Evolutionary conservation across 2,113 vertebrate species (phyloP).

Genomic region (Brevimyrus niger): DNA sequence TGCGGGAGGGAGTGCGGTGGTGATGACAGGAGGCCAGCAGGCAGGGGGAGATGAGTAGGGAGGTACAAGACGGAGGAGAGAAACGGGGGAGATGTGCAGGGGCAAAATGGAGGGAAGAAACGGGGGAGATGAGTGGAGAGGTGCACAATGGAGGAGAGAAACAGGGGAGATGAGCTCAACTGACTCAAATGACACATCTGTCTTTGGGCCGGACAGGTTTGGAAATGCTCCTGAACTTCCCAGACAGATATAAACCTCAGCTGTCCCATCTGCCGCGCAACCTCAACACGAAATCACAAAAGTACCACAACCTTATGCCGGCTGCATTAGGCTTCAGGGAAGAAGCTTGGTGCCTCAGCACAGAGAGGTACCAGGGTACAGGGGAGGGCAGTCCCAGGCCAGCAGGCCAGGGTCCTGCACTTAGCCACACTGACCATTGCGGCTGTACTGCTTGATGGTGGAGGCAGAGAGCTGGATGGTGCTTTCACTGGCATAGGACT

Average conservation of each 20-base stretch:
- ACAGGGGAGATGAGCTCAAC: background rate
- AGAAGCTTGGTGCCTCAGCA: background rate
- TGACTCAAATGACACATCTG: constrained; percentile 18
- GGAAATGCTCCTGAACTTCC: background rate
- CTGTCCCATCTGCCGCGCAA: background rate
- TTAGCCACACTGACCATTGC: constrained; percentile 71
- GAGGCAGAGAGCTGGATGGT: constrained; percentile 84
- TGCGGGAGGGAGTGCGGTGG: constrained; percentile 10
- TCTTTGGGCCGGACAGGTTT: background rate
- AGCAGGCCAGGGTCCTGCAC: background rate
- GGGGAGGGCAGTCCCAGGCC: background rate
- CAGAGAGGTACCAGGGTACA: background rate
- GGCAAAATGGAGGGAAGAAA: constrained; percentile 29
- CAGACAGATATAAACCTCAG: background rate
- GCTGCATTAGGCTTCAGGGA: background rate
- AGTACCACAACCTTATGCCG: background rate
- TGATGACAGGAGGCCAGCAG: background rate
- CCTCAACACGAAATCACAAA: background rate
- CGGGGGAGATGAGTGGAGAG: background rate
- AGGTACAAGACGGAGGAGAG: background rate
- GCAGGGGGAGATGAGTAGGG: constrained; percentile 19
- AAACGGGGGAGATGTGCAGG: background rate
- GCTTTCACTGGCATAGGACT: constrained; percentile 74
- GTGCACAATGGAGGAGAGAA: constrained; percentile 30
- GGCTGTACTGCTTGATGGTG: constrained; percentile 90